Evolutionary conservation across 1,140 invertebrate species (phyloP), one percentile per base, ranked within the genome.

Genomic region (Colletes latitarsis): DNA sequence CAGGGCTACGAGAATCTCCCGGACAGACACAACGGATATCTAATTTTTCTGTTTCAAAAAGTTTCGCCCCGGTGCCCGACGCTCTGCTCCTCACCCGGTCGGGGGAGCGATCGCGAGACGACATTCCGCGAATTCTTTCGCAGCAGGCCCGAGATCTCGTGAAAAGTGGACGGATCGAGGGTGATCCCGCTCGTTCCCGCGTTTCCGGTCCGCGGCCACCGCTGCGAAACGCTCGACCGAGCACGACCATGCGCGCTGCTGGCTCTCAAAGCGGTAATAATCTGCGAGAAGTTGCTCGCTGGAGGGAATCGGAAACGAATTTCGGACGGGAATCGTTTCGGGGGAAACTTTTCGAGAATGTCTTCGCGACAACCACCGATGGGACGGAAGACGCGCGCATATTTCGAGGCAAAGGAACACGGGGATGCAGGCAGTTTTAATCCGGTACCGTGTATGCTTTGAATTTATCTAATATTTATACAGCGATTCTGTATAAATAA

Each of bases 31-130:
- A 83, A 84, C 88, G 89, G 85, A 87, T 87, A 92, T 91, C 88
- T 89, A 91, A 92, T 92, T 91, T 92, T 92, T 90, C 89, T 88
- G 88, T 92, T 92, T 90, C 83, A 79, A 83, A 89, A 87, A 91
- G 87, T 88, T 90, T 90, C 85, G 69, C 76, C 30, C 30, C 70
- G 74, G 17, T 68, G 66, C 77, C 81, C 39, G 30, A 30, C 30
- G 30, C 30, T 30, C 30, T 30, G 30, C 30, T 30, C 30, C 30
- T 30, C 30, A 2, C 30, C 30, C 30, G 30, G 30, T 2, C 30
- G 21, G 73, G 63, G 73, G 78, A 82, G 70, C 87, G 89, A 88
- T 90, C 86, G 86, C 85, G 85, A 30, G 30, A 83, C 86, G 78
- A 84, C 90, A 90, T 91, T 90, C 91, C 89, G 85, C 75, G 74